Evolutionary conservation across 2,113 vertebrate species (phyloP).

Genomic region (Aleadryas rufinucha): DNA sequence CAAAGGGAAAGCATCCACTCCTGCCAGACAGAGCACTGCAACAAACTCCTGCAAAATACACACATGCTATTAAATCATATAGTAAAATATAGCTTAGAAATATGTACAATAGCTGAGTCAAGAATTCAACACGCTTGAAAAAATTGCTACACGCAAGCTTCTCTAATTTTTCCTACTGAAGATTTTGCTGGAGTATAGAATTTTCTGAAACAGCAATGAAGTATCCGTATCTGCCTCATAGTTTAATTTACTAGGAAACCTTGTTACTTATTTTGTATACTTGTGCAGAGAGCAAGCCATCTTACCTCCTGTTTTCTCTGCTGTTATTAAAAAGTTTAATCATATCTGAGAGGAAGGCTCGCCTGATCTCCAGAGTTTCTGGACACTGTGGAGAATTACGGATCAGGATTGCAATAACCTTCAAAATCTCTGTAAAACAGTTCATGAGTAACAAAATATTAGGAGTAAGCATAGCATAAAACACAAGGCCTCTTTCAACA

Average conservation of each 20-base stretch:
- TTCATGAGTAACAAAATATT: conserved; percentile 27
- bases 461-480: background rate
- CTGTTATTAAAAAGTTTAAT: conserved; percentile 99
- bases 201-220: background rate
- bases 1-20: conserved; percentile 99
- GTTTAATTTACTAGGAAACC: background rate
- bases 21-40: conserved; percentile 99
- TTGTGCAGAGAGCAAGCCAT: background rate
- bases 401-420: conserved; percentile 90
- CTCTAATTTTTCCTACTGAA: background rate
- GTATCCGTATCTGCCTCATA: background rate
- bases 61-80: background rate
- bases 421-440: conserved; percentile 88
- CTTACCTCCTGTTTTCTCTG: conserved; percentile 94
- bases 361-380: conserved; percentile 89
- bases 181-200: background rate
- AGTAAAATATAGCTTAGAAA: background rate
- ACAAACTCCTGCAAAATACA: conserved; percentile 84
- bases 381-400: conserved; percentile 83
- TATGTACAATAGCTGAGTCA: background rate
- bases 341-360: conserved; percentile 97
- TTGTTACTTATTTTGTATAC: background rate
- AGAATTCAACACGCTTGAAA: background rate
- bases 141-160: background rate
- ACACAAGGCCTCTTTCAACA: background rate